These are phyloP conservation scores for Eublepharis macularius DNA, from an alignment of 2,113 vertebrate genomes.

Conservation along the genomic window DNA sequence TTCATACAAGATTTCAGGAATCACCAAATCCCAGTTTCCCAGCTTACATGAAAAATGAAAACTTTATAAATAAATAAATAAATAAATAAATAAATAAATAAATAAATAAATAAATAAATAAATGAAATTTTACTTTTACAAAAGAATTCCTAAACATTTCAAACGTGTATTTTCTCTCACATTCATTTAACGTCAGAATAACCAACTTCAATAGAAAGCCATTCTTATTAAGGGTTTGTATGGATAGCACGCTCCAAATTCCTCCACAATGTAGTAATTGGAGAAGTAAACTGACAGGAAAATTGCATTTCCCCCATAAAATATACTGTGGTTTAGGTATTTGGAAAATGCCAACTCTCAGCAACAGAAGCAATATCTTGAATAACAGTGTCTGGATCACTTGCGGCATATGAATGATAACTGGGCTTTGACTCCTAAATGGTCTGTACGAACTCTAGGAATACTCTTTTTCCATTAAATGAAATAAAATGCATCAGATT, in stretches of 20 bases:
- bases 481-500: rapidly evolving
- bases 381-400: neutral
- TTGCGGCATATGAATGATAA: neutral
- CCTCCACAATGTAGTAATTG: neutral
- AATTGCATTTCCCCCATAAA: neutral
- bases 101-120: no score
- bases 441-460: neutral
- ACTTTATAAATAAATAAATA: no score
- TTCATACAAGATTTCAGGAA: neutral
- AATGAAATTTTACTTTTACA: rapidly evolving
- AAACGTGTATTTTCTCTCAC: neutral
- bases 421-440: neutral
- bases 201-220: neutral
- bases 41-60: rapidly evolving
- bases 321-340: neutral
- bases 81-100: no score
- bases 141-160: neutral
- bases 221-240: neutral
- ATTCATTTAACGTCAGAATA: neutral
- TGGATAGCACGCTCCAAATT: neutral
- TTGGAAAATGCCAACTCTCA: neutral
- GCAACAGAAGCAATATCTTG: neutral
- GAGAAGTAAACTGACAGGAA: neutral
- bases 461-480: neutral
- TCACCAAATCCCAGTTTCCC: rapidly evolving